phyloP scores from a whole-genome alignment of 2,797 vertebrate species.

The Garrulus glandarius region DNA sequence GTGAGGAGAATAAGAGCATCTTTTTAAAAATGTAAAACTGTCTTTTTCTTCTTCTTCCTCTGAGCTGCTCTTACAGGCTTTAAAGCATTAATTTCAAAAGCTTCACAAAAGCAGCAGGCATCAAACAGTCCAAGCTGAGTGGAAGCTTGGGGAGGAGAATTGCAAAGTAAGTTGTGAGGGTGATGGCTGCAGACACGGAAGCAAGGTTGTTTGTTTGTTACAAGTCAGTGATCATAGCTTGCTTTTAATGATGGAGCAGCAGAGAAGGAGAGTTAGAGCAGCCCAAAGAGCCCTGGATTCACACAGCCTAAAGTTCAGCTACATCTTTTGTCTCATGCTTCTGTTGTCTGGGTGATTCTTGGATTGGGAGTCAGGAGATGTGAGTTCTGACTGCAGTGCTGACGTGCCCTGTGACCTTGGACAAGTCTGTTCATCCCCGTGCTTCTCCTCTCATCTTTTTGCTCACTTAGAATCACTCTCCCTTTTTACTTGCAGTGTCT shows the following conservation, averaged over 20 bases:
- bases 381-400: not conserved
- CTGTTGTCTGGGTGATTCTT: not conserved
- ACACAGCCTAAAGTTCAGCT: not conserved
- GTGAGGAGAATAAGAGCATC: not conserved
- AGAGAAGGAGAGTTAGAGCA: not conserved
- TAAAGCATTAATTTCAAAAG: slow-evolving; percentile 44
- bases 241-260: not conserved
- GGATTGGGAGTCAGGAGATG: not conserved
- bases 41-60: not conserved
- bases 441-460: not conserved
- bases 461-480: not conserved
- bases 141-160: not conserved
- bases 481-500: not conserved
- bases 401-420: not conserved
- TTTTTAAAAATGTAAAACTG: slow-evolving; percentile 26
- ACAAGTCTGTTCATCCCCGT: not conserved
- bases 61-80: not conserved
- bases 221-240: not conserved
- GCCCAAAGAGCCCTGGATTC: not conserved
- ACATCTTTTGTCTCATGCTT: not conserved
- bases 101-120: slow-evolving; percentile 10
- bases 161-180: not conserved
- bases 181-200: not conserved
- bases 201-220: not conserved
- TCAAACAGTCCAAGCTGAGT: not conserved